Evolutionary conservation across 2,888 invertebrate species (phyloP).

Genomic region (Alsophila aescularia): DNA sequence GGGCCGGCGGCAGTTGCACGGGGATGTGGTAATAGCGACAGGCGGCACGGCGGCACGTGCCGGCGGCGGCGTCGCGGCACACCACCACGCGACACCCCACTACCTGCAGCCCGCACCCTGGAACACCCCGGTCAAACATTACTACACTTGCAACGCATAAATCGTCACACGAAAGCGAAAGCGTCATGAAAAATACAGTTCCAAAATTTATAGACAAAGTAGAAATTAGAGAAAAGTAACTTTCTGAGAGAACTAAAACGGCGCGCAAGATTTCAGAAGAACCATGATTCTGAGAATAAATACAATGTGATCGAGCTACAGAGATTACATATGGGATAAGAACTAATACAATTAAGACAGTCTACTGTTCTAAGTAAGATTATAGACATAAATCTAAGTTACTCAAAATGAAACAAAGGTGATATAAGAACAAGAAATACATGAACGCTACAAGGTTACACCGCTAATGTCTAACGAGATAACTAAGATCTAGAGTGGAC

Average conservation of each 20-base stretch:
- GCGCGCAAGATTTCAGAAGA: not conserved
- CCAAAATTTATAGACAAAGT: not conserved
- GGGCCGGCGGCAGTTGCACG: conserved; percentile 93
- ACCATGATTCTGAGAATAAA: conserved; percentile 3
- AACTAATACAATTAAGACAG: conserved; percentile 7
- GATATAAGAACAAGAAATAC: conserved; percentile 24
- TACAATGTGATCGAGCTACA: conserved; percentile 20
- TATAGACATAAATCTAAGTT: conserved; percentile 14
- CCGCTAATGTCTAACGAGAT: conserved; percentile 16
- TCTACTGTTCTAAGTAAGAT: conserved; percentile 9
- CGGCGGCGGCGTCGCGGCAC: conserved; percentile 97
- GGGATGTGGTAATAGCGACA: conserved; percentile 99
- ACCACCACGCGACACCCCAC: conserved; percentile 97
- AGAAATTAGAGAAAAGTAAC: not conserved
- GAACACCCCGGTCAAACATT: conserved; percentile 56
- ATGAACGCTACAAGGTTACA: conserved; percentile 25
- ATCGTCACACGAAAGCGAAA: not conserved
- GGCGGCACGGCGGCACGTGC: conserved; percentile 95
- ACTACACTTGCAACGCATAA: not conserved
- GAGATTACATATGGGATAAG: conserved; percentile 15
- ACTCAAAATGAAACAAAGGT: conserved; percentile 11
- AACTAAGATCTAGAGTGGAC: conserved; percentile 26
- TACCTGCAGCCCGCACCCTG: conserved; percentile 97
- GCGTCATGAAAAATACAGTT: not conserved
- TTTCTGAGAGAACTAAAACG: not conserved